Percentiles rank a stretch among this genome's conserved stretches.
Evolutionary conservation across 2,113 vertebrate genomes (phyloP).

Genomic region (human): GRCh38 chr4:88535001-88535500

Average conservation of each 20-base stretch:
- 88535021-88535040: not conserved
- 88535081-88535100: not conserved
- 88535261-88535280: not conserved
- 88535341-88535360: not conserved
- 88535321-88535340: not conserved
- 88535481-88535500: not conserved
- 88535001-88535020: not conserved
- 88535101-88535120: not conserved
- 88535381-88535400: not conserved
- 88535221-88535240: not conserved
- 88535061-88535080: not conserved
- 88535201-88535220: not conserved
- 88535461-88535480: not conserved
- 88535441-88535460: not conserved
- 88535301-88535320: not conserved
- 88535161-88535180: not conserved
- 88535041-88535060: not conserved
- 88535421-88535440: not conserved
- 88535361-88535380: not conserved
- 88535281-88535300: not conserved
- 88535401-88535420: not conserved
- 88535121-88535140: not conserved
- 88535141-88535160: not conserved
- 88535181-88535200: not conserved
- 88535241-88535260: not conserved